Evolutionary conservation across 2,797 vertebrate genomes (phyloP), one percentile per base, ranked within the genome.

Genomic region (Sebastes kiyomatsui): DNA sequence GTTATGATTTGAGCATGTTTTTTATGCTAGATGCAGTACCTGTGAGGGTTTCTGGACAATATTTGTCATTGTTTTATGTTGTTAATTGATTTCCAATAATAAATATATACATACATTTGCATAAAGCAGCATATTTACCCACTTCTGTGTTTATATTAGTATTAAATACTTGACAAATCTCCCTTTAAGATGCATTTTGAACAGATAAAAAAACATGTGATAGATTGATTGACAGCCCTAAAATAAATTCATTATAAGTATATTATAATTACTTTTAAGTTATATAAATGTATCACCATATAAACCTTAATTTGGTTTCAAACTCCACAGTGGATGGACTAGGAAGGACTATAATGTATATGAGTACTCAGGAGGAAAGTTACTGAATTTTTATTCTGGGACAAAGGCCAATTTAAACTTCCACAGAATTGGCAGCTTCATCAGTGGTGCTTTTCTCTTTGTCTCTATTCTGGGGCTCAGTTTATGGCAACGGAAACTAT

Each of bases 371-470:
- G 23, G 25, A 54, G 38, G 28, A 59, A 28, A 80, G 27, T 23
- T 13, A 55, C 32, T 54, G 27, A 54, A 6, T 30, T 22, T 35
- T 49, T 33, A 32, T 59, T 72, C 49, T 81, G 55, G 35, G 56
- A 67, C 13, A 55, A 71, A 80, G 10, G 38, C 61, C 61, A 68
- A 8, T 30, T 82, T 76, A 59, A 65, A 72, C 22, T 59, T 67
- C 12, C 12, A 52, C 33, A 68, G 22, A 82, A 23, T 6, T 80
- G 62, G 62, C 58, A 69, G 56, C 22, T 55, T 25, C n/a, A 62
- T 28, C 49, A 28, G 28, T 62, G 14, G 2, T n/a, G 11, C 14
- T 72, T 11, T 16, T 76, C 64, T 32, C 25, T 35, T 64, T 64
- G 20, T 23, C 2, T 27, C 22, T 23, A 11, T 67, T 80, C 27